Evolutionary conservation across 2,888 invertebrate genomes (phyloP).

Genomic region (Rotaria macrura): DNA sequence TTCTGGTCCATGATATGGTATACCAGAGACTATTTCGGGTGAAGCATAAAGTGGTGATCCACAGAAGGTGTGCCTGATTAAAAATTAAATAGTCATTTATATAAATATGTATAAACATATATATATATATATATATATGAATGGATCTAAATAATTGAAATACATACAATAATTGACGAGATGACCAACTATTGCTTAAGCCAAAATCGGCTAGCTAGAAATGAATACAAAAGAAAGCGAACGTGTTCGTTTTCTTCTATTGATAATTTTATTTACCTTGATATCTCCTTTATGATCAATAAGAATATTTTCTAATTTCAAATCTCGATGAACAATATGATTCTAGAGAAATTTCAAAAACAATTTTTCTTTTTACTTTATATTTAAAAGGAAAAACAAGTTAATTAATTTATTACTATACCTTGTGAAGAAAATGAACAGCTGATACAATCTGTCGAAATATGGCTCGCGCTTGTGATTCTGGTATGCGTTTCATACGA

Average conservation of each 20-base stretch:
- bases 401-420: neutral
- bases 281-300: slow-evolving; percentile 84
- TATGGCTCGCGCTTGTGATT: slow-evolving; percentile 81
- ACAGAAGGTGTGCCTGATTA: slow-evolving; percentile 65
- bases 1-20: slow-evolving; percentile 91
- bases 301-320: slow-evolving; percentile 86
- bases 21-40: slow-evolving; percentile 91
- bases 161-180: slow-evolving; percentile 62
- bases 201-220: slow-evolving; percentile 91
- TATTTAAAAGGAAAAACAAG: too few relatives aligned
- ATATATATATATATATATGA: too few relatives aligned
- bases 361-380: too few relatives aligned
- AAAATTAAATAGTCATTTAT: neutral
- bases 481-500: slow-evolving; percentile 71
- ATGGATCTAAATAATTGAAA: too few relatives aligned
- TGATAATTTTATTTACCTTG: slow-evolving; percentile 55
- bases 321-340: slow-evolving; percentile 87
- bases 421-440: slow-evolving; percentile 88
- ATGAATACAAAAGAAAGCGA: neutral
- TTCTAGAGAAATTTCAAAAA: slow-evolving; percentile 53
- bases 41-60: slow-evolving; percentile 91
- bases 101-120: too few relatives aligned
- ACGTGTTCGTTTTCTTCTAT: too few relatives aligned
- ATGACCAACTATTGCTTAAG: slow-evolving; percentile 86
- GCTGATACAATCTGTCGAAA: slow-evolving; percentile 92